Conservation (phyloP, 2,797 vertebrate genomes). For the Setipinna tenuifilis region DNA sequence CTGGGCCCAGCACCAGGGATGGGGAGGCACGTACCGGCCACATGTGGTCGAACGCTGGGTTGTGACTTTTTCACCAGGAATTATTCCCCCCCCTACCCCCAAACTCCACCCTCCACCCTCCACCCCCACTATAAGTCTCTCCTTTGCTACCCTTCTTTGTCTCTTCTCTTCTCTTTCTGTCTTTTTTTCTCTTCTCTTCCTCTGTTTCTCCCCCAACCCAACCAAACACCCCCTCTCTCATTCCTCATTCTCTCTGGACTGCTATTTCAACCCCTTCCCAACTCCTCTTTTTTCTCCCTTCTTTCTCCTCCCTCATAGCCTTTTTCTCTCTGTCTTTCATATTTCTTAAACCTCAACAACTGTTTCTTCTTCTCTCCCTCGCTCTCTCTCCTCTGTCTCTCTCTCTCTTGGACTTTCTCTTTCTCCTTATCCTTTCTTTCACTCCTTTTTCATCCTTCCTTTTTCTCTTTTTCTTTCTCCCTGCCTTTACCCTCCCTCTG, state of each 20-base stretch:
- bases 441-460: no score
- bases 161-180: no score
- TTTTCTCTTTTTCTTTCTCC: not conserved
- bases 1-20: not conserved
- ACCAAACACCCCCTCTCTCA: not conserved
- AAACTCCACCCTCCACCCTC: not conserved
- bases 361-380: no score
- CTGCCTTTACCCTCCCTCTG: not conserved
- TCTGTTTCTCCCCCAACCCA: not conserved
- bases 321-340: no score
- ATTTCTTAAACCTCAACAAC: no score
- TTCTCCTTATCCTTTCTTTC: not conserved
- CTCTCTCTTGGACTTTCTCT: no score
- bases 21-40: slow-evolving; percentile 1
- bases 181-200: not conserved
- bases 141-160: no score
- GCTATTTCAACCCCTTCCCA: not conserved
- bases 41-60: slow-evolving; percentile 6
- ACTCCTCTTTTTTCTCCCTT: no score
- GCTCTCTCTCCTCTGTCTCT: no score
- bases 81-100: not conserved
- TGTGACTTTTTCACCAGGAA: slow-evolving; percentile 25
- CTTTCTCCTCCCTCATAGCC: no score
- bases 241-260: not conserved
- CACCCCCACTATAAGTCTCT: not conserved